These are phyloP conservation scores for Microtus pennsylvanicus DNA, from an alignment of 2,113 vertebrate species.

Conservation along the genomic window DNA sequence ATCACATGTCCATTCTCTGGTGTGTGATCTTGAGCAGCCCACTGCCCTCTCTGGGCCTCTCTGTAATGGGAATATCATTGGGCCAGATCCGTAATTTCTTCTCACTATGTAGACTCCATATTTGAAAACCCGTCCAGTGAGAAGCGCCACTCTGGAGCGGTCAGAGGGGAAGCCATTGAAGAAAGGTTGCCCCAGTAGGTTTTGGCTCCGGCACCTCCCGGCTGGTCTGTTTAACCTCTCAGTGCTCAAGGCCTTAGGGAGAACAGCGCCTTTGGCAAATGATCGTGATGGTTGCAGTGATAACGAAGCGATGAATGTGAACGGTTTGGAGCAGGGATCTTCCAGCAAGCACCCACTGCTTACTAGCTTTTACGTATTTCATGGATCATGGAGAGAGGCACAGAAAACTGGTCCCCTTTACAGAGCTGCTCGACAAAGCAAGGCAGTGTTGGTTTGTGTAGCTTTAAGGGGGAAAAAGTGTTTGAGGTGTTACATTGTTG, in stretches of 20 bases:
- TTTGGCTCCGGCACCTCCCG: too few species aligned
- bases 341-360: background rate
- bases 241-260: background rate
- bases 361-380: background rate
- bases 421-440: background rate
- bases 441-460: background rate
- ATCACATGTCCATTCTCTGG: background rate
- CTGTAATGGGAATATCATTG: background rate
- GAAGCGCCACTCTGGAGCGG: background rate
- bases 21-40: background rate
- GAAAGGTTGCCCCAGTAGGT: background rate
- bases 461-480: background rate
- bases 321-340: background rate
- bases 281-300: background rate
- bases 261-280: background rate
- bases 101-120: background rate
- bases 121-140: background rate
- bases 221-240: background rate
- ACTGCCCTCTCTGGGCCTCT: background rate
- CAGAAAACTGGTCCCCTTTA: background rate
- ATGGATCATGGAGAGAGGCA: too few species aligned
- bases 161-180: background rate
- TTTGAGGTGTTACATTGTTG: background rate
- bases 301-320: background rate
- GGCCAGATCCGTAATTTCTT: background rate